A percentile compares a stretch with the other conserved stretches of the same genome.
Evolutionary conservation across 1,140 invertebrate species (phyloP).

Genomic region (Pectinophora gossypiella): DNA sequence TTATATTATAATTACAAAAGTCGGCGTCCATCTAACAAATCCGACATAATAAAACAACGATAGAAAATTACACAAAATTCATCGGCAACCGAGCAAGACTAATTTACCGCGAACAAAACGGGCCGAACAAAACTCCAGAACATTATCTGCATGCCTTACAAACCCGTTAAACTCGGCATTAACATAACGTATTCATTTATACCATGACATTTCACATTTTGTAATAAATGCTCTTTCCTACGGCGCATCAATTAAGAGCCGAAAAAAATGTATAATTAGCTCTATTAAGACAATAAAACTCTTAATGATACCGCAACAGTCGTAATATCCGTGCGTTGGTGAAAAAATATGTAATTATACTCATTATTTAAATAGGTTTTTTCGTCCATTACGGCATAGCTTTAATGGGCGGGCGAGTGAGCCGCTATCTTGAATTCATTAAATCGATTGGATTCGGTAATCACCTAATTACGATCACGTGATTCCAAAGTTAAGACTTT

Average conservation of each 20-base stretch:
- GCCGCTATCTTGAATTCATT: slow-evolving; percentile 66
- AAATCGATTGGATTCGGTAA: slow-evolving; percentile 74
- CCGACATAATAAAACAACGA: slow-evolving; percentile 33
- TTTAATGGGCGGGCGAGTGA: slow-evolving; percentile 58
- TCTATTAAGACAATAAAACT: slow-evolving; percentile 74
- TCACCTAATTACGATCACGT: slow-evolving; percentile 67
- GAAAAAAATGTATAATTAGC: slow-evolving; percentile 74
- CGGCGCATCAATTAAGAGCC: slow-evolving; percentile 69
- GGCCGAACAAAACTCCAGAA: slow-evolving; percentile 49
- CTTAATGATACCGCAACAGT: slow-evolving; percentile 71
- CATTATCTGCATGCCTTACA: slow-evolving; percentile 56
- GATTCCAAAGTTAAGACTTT: slow-evolving; percentile 57
- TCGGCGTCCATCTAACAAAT: slow-evolving; percentile 9
- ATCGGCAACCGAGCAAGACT: slow-evolving; percentile 63
- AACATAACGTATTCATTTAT: slow-evolving; percentile 71
- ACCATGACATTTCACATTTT: slow-evolving; percentile 75
- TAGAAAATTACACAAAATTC: slow-evolving; percentile 58
- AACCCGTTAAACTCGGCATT: slow-evolving; percentile 61
- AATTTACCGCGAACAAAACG: slow-evolving; percentile 71
- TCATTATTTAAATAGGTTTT: slow-evolving; percentile 74
- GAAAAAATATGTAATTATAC: slow-evolving; percentile 74
- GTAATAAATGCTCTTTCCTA: slow-evolving; percentile 69
- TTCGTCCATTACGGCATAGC: slow-evolving; percentile 57
- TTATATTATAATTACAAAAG: slow-evolving; percentile 40
- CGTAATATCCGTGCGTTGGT: slow-evolving; percentile 66